Base-by-base conservation (phyloP, 2,888 invertebrate species). In the Melanostoma scalare region DNA sequence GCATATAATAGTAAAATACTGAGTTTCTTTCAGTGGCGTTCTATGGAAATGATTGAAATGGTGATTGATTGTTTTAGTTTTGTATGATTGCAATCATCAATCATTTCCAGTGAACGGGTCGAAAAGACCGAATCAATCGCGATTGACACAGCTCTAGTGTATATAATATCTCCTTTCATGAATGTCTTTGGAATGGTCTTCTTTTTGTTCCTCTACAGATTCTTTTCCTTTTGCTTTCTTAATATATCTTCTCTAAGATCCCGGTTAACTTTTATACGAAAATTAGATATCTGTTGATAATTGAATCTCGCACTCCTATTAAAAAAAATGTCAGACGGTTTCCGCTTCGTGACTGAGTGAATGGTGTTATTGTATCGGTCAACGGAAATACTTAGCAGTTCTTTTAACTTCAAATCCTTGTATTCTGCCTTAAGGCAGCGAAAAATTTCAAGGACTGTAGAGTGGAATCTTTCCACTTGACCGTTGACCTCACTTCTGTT, bases 351-450 rank as follows among this genome's bases (percentile, higher is more conserved):
- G 0, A 85, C 84, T 0, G 86, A 86, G n/a, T 85, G 80, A 10
- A 86, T 60, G 0, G 85, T 56, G 55, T 84, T 86, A 40, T 86
- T 86, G 35, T 86, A 86, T n/a, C 86, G 50, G 35, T 86, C 86
- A 0, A 85, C 85, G 1, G 80, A 33, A 2, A 79, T 65, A 6
- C 68, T 35, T 1, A 85, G 20, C 4, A 76, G 10, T 40, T 79
- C 76, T 6, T 67, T 71, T 3, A 65, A 5, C 6, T 36, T 48
- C 2, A 67, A 44, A 31, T 75, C 60, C 4, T 10, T 30, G 5
- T 71, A 53, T 68, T 85, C 80, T 3, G 6, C 53, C 6, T 61
- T 63, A 5, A 87, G 71, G 8, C 86, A 86, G 6, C 85, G 61
- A 4, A 75, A 55, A 8, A 86, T 82, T 53, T 86, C 85, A 0